phyloP scores from a whole-genome alignment of 2,888 invertebrate genomes.

The Heteropelma amictum region DNA sequence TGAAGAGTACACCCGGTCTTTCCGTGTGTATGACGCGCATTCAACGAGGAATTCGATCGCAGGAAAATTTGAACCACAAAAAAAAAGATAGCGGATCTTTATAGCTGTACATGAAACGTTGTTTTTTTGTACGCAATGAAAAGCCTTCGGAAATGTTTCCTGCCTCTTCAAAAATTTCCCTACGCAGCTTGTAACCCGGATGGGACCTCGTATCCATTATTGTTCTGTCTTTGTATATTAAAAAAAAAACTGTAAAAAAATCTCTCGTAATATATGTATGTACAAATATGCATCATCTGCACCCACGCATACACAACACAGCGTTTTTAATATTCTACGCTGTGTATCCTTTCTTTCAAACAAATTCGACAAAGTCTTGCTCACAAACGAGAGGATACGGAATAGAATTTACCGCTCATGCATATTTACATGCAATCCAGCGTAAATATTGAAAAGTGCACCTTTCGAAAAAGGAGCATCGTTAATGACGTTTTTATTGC shows the following conservation, averaged over 20 bases:
- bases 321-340: not conserved
- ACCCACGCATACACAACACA: not conserved
- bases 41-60: constrained; percentile 31
- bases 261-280: constrained; percentile 13
- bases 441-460: too few relatives aligned
- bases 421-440: constrained; percentile 7
- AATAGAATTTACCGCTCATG: constrained; percentile 14
- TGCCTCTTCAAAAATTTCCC: constrained; percentile 29
- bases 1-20: constrained; percentile 43
- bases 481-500: too few relatives aligned
- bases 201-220: not conserved
- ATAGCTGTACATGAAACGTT: not conserved
- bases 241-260: constrained; percentile 7
- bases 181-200: constrained; percentile 8
- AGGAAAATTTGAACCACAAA: constrained; percentile 37
- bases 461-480: too few relatives aligned
- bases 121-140: not conserved
- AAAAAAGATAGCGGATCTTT: constrained; percentile 40
- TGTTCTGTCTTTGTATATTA: constrained; percentile 30
- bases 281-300: constrained; percentile 28
- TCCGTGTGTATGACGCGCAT: constrained; percentile 31
- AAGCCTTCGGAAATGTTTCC: constrained; percentile 44
- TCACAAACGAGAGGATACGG: not conserved
- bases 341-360: constrained; percentile 7
- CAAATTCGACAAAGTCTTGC: not conserved